phyloP scores from a whole-genome alignment of 2,888 invertebrate species.

The Dendrolimus houi region DNA sequence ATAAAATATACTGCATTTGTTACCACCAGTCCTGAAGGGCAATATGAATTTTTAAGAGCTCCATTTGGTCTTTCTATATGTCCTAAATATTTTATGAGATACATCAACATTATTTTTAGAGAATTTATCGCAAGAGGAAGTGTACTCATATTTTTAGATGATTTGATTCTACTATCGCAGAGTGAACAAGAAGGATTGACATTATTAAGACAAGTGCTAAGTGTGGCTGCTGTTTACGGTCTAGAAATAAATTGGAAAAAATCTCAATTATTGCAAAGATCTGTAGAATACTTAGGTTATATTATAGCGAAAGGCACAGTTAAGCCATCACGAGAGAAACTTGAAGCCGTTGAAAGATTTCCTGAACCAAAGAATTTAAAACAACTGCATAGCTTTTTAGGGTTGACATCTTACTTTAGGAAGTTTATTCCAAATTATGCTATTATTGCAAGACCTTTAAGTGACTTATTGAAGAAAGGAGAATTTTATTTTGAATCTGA shows the following conservation, averaged over 20 bases:
- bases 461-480: no score
- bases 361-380: slow-evolving; percentile 13
- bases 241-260: slow-evolving; percentile 9
- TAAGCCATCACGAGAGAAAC: slow-evolving; percentile 13
- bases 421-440: slow-evolving; percentile 1
- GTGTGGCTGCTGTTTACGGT: slow-evolving; percentile 9
- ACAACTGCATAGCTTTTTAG: slow-evolving; percentile 16
- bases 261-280: not conserved
- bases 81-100: slow-evolving; percentile 33
- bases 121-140: slow-evolving; percentile 14
- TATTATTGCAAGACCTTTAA: slow-evolving; percentile 1
- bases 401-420: slow-evolving; percentile 14
- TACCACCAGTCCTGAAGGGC: slow-evolving; percentile 24
- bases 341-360: slow-evolving; percentile 11
- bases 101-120: slow-evolving; percentile 24
- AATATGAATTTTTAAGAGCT: slow-evolving; percentile 38
- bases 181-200: slow-evolving; percentile 7
- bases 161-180: slow-evolving; percentile 9
- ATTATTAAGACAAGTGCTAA: slow-evolving; percentile 8
- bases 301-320: slow-evolving; percentile 9
- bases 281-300: slow-evolving; percentile 16
- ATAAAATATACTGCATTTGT: slow-evolving; percentile 39
- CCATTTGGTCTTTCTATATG: slow-evolving; percentile 43
- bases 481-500: no score
- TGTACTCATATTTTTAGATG: slow-evolving; percentile 13